These are phyloP conservation scores for Melipona beecheii DNA, from an alignment of 2,888 invertebrate genomes.

Conservation along the genomic window DNA sequence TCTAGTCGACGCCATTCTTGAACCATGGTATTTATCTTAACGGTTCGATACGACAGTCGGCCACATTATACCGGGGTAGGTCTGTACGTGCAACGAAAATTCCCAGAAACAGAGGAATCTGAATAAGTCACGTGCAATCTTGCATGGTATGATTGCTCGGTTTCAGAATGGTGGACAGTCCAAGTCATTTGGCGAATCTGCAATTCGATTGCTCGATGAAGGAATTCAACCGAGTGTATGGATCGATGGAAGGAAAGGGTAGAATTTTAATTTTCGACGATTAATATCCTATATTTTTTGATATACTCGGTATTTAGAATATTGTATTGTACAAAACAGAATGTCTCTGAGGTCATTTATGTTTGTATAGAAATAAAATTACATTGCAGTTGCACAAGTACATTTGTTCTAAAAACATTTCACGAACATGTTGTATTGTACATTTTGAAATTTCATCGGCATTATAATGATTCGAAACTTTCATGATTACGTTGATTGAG, in stretches of 20 bases:
- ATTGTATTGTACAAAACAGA: not conserved
- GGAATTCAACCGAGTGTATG: not conserved
- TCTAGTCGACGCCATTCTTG: conserved; percentile 58
- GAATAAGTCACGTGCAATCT: conserved; percentile 27
- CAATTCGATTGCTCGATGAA: conserved; percentile 1
- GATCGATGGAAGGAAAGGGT: not conserved
- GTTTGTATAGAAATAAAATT: too few species aligned
- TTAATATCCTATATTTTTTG: not conserved
- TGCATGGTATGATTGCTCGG: conserved; percentile 2
- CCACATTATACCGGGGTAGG: not conserved
- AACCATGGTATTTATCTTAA: conserved; percentile 60
- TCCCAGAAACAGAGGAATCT: conserved; percentile 33
- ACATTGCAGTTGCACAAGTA: too few species aligned
- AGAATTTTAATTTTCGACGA: not conserved
- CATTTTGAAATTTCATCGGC: too few species aligned
- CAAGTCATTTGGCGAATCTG: conserved; percentile 19
- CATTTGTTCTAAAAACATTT: too few species aligned
- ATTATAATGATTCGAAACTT: too few species aligned
- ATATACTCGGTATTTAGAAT: not conserved
- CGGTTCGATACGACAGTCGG: conserved; percentile 34
- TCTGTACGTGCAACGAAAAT: conserved; percentile 29
- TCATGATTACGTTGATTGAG: too few species aligned
- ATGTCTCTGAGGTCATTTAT: too few species aligned
- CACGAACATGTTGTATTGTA: too few species aligned
- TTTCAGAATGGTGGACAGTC: not conserved